These are phyloP conservation scores for Tromatobia lineatoria DNA, from an alignment of 2,888 invertebrate genomes.

Conservation along the genomic window DNA sequence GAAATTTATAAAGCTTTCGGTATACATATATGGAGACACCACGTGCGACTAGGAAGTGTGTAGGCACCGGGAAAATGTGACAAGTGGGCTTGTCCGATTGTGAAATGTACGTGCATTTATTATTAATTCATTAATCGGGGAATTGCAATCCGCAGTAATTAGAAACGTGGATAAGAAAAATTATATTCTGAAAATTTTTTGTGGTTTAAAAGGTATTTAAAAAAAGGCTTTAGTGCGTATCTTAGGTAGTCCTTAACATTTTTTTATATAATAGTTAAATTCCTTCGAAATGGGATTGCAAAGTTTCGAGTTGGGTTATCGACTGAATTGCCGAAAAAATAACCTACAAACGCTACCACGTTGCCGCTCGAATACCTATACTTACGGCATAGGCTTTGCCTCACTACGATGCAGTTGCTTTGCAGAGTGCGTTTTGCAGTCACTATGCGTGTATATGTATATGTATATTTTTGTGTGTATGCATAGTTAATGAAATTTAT, in stretches of 20 bases:
- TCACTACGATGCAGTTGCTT: not conserved
- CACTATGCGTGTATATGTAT: not conserved
- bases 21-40: constrained; percentile 11
- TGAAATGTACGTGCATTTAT: not conserved
- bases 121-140: not conserved
- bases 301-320: too few species aligned
- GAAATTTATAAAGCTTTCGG: not conserved
- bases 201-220: too few species aligned
- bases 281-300: too few species aligned
- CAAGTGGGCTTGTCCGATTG: constrained; percentile 24
- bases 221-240: too few species aligned
- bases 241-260: too few species aligned
- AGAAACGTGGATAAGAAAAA: too few species aligned
- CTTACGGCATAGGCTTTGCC: not conserved
- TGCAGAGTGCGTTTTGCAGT: not conserved
- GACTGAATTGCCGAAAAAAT: too few species aligned
- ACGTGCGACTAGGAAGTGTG: constrained; percentile 27
- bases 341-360: constrained; percentile 73
- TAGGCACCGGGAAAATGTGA: not conserved
- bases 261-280: too few species aligned
- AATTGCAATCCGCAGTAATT: not conserved
- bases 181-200: not conserved
- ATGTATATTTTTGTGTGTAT: not conserved
- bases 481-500: not conserved
- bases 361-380: constrained; percentile 33